Conservation (phyloP, 2,888 invertebrate genomes). For the Acanthosoma haemorrhoidale region DNA sequence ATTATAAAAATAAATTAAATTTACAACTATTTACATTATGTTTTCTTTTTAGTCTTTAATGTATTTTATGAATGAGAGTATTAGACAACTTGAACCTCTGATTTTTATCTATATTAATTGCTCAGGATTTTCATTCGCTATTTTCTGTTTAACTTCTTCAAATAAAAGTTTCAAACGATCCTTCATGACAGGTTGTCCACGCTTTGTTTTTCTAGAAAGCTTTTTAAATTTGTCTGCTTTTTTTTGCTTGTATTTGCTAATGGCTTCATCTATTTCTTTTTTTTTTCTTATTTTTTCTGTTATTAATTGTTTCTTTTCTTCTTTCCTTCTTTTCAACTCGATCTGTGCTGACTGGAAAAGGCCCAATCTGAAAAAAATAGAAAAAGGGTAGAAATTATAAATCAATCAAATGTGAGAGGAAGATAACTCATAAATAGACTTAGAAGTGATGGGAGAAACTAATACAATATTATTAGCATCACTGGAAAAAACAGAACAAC, state of each 20-base stretch:
- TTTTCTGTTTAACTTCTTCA: conserved; percentile 60
- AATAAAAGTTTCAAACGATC: conserved; percentile 70
- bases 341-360: conserved; percentile 27
- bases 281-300: conserved; percentile 51
- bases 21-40: too few species aligned
- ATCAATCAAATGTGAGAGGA: too few species aligned
- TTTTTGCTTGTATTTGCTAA: conserved; percentile 62
- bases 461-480: too few species aligned
- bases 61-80: too few species aligned
- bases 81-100: too few species aligned
- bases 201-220: conserved; percentile 68
- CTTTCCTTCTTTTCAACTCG: conserved; percentile 20
- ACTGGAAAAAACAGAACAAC: too few species aligned
- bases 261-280: conserved; percentile 57
- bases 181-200: conserved; percentile 82
- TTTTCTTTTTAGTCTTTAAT: too few species aligned
- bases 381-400: neutral
- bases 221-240: conserved; percentile 66
- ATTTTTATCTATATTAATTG: too few species aligned
- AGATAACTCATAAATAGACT: too few species aligned
- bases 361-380: conserved; percentile 21
- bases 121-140: neutral
- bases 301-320: conserved; percentile 51
- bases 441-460: too few species aligned
- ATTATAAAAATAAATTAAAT: too few species aligned